These are phyloP conservation scores for Hypselothyrea guttata DNA, from an alignment of 2,888 invertebrate genomes.

Conservation along the genomic window DNA sequence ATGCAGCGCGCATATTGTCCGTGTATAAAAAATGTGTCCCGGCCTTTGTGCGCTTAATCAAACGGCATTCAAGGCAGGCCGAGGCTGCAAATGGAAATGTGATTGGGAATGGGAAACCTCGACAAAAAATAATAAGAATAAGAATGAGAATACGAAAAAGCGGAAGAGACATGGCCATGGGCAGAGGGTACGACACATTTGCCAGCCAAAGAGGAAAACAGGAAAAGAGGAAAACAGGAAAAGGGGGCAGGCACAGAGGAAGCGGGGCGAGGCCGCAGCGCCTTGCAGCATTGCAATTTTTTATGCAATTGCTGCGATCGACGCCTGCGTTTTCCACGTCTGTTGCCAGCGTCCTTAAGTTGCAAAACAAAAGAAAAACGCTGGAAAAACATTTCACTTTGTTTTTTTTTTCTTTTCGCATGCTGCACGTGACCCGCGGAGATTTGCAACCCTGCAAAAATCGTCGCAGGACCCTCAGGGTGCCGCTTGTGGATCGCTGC, in stretches of 20 bases:
- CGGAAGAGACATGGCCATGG: too few relatives aligned
- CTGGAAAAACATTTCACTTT: conserved; percentile 5
- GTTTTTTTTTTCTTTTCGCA: conserved; percentile 6
- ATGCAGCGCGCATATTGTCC: conserved; percentile 18
- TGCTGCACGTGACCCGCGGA: conserved; percentile 40
- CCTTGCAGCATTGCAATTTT: conserved; percentile 58
- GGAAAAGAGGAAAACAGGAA: conserved; percentile 13
- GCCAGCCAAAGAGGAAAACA: too few relatives aligned
- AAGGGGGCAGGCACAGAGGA: background rate
- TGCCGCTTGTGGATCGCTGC: conserved; percentile 43
- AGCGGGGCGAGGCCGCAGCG: too few relatives aligned
- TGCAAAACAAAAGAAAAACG: background rate
- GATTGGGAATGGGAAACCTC: conserved; percentile 14
- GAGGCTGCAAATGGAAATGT: conserved; percentile 5
- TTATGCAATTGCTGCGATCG: conserved; percentile 71
- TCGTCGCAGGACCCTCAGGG: conserved; percentile 45
- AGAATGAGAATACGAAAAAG: too few relatives aligned
- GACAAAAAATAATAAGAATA: conserved; percentile 10
- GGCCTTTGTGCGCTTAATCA: conserved; percentile 67
- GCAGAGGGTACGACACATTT: too few relatives aligned
- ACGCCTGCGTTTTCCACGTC: conserved; percentile 40
- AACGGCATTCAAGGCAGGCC: conserved; percentile 51
- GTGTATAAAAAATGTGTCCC: conserved; percentile 29
- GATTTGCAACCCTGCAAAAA: conserved; percentile 47
- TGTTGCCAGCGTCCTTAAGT: conserved; percentile 17